Evolutionary conservation across 2,113 vertebrate genomes (phyloP).

Genomic region (Psammodynastes pulverulentus): DNA sequence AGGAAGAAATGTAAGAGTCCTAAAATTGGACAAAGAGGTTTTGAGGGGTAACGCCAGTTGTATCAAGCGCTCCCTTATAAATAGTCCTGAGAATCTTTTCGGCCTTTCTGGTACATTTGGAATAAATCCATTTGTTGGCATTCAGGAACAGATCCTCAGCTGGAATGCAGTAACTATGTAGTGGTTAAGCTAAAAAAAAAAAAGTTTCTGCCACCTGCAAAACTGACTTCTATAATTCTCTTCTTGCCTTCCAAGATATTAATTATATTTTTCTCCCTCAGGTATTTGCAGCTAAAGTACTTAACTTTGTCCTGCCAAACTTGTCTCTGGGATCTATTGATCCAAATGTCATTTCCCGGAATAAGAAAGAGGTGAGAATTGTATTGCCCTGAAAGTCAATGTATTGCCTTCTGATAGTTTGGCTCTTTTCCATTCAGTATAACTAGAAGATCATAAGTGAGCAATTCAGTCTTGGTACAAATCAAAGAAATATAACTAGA

Average conservation of each 20-base stretch:
- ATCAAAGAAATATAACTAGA: neutral
- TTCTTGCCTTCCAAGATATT: conserved; percentile 12
- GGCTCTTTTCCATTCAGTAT: neutral
- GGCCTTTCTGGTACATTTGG: neutral
- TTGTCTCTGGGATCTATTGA: conserved; percentile 84
- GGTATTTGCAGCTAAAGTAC: conserved; percentile 87
- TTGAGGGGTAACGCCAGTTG: neutral
- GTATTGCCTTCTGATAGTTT: neutral
- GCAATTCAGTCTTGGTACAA: neutral
- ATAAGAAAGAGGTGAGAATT: conserved; percentile 83
- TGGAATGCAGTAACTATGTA: neutral
- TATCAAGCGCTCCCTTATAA: neutral
- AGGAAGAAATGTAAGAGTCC: neutral
- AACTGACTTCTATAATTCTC: neutral
- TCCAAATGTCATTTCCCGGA: conserved; percentile 81
- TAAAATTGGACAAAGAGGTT: conserved; percentile 6
- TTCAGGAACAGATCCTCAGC: conserved; percentile 24
- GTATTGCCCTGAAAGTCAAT: neutral
- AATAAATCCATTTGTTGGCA: conserved; percentile 5
- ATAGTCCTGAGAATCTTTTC: neutral
- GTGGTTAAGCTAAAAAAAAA: conserved; percentile 1
- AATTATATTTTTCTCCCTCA: conserved; percentile 58
- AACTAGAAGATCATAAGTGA: neutral
- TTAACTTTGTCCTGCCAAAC: conserved; percentile 86
- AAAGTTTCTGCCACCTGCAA: conserved; percentile 9